These are phyloP conservation scores for Linnaemya vulpina DNA, from an alignment of 2,888 invertebrate genomes.

Conservation along the genomic window DNA sequence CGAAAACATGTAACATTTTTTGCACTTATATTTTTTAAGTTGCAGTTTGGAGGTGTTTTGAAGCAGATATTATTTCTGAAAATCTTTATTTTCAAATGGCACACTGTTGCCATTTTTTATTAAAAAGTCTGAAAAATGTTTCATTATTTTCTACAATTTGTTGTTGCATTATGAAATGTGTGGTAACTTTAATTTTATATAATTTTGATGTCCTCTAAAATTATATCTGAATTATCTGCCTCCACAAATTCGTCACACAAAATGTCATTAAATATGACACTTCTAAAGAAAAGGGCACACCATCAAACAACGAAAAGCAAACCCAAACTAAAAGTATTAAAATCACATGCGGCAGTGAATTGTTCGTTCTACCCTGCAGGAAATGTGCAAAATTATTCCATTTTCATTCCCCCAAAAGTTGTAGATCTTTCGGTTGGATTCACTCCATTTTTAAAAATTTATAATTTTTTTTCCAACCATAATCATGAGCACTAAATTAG, in stretches of 20 bases:
- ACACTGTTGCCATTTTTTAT: no score
- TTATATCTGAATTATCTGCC: not conserved
- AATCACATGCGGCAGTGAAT: not conserved
- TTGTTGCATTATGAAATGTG: not conserved
- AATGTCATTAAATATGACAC: not conserved
- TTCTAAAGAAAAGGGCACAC: not conserved
- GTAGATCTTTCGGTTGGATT: not conserved
- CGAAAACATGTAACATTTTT: no score
- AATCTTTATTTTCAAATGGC: no score
- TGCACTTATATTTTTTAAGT: no score
- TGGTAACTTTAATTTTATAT: constrained; percentile 2
- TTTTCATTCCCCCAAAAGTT: not conserved
- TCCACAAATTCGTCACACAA: not conserved
- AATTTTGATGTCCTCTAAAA: not conserved
- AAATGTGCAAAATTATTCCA: not conserved
- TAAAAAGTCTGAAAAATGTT: no score
- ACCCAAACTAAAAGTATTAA: not conserved
- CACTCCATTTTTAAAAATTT: not conserved
- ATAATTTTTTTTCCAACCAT: no score
- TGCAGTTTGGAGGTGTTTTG: no score
- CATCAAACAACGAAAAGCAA: not conserved
- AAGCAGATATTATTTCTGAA: no score
- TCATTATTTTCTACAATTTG: no score
- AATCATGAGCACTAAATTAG: not conserved
- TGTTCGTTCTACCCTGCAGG: not conserved